Percentiles rank a stretch among this genome's conserved stretches.
phyloP scores from a whole-genome alignment of 2,113 vertebrate species.

The Fukomys damarensis region DNA sequence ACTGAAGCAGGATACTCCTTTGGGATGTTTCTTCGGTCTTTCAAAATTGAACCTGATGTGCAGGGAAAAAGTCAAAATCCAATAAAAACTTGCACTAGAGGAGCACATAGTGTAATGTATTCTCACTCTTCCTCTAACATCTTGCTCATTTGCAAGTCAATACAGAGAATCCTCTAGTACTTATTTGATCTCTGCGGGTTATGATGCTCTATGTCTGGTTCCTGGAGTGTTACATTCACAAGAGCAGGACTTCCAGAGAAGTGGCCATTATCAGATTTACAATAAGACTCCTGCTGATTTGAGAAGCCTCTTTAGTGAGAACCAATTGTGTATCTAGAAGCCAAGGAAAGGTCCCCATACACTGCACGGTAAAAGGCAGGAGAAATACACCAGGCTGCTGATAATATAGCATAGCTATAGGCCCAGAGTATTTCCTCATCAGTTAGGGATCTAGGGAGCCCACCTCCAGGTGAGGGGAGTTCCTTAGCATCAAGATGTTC shows the following conservation, averaged over 20 bases:
- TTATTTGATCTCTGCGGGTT: constrained; percentile 18
- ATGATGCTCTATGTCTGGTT: not conserved
- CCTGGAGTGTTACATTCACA: not conserved
- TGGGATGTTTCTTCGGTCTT: not conserved
- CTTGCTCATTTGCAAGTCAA: constrained; percentile 46
- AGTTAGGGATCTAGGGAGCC: not conserved
- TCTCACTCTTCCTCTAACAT: not conserved
- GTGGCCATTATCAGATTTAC: not conserved
- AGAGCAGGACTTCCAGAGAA: not conserved
- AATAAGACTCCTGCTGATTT: not conserved
- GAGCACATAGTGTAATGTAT: not conserved
- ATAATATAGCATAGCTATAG: not conserved
- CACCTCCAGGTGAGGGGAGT: not conserved
- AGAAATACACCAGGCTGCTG: not conserved
- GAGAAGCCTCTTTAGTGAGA: constrained; percentile 17
- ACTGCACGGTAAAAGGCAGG: not conserved
- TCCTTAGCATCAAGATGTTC: not conserved
- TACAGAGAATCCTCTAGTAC: not conserved
- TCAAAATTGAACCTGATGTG: constrained; percentile 28
- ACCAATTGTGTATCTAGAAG: not conserved
- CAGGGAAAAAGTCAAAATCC: not conserved
- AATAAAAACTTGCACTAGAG: not conserved
- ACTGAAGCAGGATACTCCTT: not conserved
- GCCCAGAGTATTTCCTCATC: not conserved
- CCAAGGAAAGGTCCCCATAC: not conserved